Base-by-base conservation (phyloP, 2,888 invertebrate genomes). In the Deladenus siricidicola region DNA sequence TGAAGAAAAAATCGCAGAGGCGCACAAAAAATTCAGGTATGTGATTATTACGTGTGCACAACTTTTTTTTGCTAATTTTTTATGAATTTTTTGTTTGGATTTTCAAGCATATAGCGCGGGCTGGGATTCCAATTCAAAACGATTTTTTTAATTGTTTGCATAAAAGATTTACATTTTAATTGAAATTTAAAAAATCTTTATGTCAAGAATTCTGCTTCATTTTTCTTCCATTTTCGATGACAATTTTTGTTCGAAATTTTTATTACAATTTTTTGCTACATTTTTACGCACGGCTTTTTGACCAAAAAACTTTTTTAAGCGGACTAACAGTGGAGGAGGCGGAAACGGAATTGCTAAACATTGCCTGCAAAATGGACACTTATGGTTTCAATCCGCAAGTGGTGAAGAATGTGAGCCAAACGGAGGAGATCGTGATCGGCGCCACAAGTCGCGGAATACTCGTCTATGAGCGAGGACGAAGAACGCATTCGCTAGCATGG, bases 351-450 rank as follows among this genome's bases (percentile, higher is more conserved):
- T 96, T 96, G 81, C 85, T 96, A 74, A 88, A 88, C 81, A 88
- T 90, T 75, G 90, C 92, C 45, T 87, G 89, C 70, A 86, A 88
- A 68, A 83, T 96, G 60, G 94, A 96, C 80, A 93, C 94, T 0
- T 96, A 94, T 79, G 96, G 94, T 28, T 89, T 96, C 39, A 94
- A 96, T 82, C 96, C 94, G 10, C 92, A 94, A 84, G 89, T 91
- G 62, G 94, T 96, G 30, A 96, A 94, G 85, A 90, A 90, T 80
- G 28, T 50, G 3, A 49, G 58, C 43, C 57, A 47, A 29, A 21
- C 48, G 23, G 24, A 58, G 23, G 61, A 66, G 30, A 28, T 56
- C 28, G 50, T 45, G 10, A 48, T 62, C 39, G 62, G 65, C 30
- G 50, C 51, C 10, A 64, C 54, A 14, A 23, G 53, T 23, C 47